These are phyloP conservation scores for Smithornis capensis DNA, from an alignment of 2,113 vertebrate genomes.

Conservation along the genomic window DNA sequence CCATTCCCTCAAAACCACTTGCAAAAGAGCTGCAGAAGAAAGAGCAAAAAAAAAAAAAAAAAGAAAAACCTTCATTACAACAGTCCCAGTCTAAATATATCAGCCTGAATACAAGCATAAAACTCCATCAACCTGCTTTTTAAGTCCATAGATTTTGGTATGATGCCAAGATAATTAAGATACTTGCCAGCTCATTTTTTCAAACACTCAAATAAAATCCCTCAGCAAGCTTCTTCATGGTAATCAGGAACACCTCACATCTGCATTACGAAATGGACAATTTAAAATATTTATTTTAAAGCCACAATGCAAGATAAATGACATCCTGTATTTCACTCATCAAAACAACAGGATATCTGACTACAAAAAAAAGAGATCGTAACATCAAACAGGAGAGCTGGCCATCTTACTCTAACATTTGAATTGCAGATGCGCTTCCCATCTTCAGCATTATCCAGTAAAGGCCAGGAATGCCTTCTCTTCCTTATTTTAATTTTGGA, in stretches of 20 bases:
- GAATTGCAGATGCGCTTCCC: not conserved
- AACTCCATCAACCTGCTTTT: slow-evolving; percentile 23
- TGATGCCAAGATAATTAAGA: slow-evolving; percentile 15
- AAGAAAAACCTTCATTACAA: not conserved
- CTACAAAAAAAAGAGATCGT: not conserved
- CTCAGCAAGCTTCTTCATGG: not conserved
- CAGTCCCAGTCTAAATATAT: not conserved
- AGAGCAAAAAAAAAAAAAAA: slow-evolving; percentile 16
- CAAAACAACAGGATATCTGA: not conserved
- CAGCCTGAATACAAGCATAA: not conserved
- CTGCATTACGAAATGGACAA: not conserved
- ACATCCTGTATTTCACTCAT: not conserved
- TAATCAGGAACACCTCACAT: slow-evolving; percentile 4
- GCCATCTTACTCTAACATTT: not conserved
- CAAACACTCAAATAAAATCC: not conserved
- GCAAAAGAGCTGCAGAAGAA: not conserved
- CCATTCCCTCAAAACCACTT: not conserved
- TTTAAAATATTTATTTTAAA: not conserved
- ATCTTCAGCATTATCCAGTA: not conserved
- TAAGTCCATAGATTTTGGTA: slow-evolving; percentile 10
- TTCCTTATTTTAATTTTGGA: not conserved
- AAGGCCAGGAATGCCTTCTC: not conserved
- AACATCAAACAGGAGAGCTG: not conserved
- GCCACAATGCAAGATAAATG: not conserved
- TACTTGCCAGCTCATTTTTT: slow-evolving; percentile 32